Evolutionary conservation across 1,140 invertebrate genomes (phyloP), one percentile per base, ranked within the genome.

Genomic region (Rhyacophila brunnea): DNA sequence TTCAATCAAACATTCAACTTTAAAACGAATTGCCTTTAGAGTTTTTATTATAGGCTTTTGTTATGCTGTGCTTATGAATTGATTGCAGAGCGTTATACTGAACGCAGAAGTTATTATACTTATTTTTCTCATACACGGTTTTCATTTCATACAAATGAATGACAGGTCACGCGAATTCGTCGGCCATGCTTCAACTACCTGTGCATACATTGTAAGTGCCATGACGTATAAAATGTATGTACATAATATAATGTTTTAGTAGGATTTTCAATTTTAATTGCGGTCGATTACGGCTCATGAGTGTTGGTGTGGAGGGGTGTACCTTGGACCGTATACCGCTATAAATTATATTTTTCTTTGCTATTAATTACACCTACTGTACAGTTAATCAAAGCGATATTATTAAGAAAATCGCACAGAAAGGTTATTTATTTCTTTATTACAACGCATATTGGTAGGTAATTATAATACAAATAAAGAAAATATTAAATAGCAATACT

Each of bases 331-430:
- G 18, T 45, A 45, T 34, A 5, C 19, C 20, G 20, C 43, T 34
- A 55, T 52, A 55, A 55, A 53, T 53, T 18, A 42, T 40, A 53
- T 45, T 55, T 55, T 55, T 42, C 43, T 55, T 55, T 20, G 40
- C 40, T 35, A 55, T 55, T 55, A 55, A 55, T 55, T 45, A 46
- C 43, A 28, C 19, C n/a, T 40, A 49, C 11, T 17, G 47, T 34
- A 49, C 34, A 49, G 47, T 36, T 34, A 15, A 34, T 32, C 47
- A 49, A 32, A 23, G 14, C 13, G 34, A 14, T 7, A 28, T 18
- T 5, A 28, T 28, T 5, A 28, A 28, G 23, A 5, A 5, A 28
- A 28, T 28, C 4, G 23, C 23, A 9, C 3, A 28, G 23, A 5
- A 9, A 9, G 4, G 3, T 28, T 28, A 28, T 28, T 28, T 28